These are phyloP conservation scores for Noturus placidus DNA, from an alignment of 2,113 vertebrate species.

Conservation along the genomic window DNA sequence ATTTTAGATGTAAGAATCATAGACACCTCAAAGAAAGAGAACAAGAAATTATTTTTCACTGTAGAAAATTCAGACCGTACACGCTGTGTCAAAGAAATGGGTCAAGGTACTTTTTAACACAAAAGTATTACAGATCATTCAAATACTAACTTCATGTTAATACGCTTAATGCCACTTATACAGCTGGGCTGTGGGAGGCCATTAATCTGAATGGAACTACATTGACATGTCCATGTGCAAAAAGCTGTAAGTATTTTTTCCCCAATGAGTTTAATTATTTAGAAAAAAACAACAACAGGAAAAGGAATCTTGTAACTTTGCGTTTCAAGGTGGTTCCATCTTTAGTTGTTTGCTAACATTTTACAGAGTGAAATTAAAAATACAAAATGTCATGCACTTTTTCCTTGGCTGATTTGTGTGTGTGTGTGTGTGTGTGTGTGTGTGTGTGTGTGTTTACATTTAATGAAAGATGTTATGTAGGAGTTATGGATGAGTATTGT, in stretches of 20 bases:
- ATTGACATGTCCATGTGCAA: neutral
- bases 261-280: neutral
- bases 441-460: neutral
- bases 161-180: neutral
- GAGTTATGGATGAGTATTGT: neutral
- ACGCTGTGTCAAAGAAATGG: neutral
- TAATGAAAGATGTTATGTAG: neutral
- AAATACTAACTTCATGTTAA: neutral
- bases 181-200: neutral
- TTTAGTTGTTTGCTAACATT: neutral
- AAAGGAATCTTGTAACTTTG: neutral
- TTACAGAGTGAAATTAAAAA: neutral
- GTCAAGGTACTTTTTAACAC: neutral
- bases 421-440: neutral
- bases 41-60: neutral
- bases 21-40: neutral
- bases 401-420: neutral
- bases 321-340: neutral
- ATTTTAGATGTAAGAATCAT: neutral
- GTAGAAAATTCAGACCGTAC: neutral
- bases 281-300: neutral
- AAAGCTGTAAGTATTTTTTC: neutral
- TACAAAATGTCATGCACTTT: neutral
- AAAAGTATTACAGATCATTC: neutral
- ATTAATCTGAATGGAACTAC: neutral